Evolutionary conservation across 2,113 vertebrate species (phyloP).

Genomic region (Perca fluviatilis): DNA sequence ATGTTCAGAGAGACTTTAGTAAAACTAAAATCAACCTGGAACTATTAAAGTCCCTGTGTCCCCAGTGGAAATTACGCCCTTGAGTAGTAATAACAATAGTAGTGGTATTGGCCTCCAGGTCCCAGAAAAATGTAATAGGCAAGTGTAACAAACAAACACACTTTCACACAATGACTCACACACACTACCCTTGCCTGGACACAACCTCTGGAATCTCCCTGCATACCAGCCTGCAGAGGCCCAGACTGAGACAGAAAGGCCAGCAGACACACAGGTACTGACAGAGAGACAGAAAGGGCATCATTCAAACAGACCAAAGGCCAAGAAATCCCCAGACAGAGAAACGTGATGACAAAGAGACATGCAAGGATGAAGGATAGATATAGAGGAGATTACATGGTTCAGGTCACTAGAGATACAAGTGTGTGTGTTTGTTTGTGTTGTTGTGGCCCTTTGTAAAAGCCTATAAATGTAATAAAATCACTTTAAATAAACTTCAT

Average conservation of each 20-base stretch:
- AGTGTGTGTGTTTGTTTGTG: neutral
- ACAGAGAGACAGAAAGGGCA: conserved; percentile 2
- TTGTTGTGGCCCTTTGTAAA: neutral
- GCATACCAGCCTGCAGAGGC: conserved; percentile 26
- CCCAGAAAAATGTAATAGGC: conserved; percentile 21
- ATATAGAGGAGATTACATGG: neutral
- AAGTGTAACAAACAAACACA: conserved; percentile 7
- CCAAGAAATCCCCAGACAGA: conserved; percentile 14
- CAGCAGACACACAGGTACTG: conserved; percentile 12
- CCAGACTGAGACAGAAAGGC: conserved; percentile 18
- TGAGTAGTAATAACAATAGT: neutral
- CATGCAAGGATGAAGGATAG: neutral
- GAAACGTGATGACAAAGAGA: conserved; percentile 13
- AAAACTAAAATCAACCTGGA: no score
- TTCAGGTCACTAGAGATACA: neutral
- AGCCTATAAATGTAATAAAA: neutral
- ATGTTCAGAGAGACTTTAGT: neutral
- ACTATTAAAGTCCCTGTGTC: no score
- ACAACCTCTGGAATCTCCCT: conserved; percentile 24
- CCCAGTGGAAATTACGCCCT: neutral
- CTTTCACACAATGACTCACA: neutral
- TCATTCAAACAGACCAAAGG: conserved; percentile 4
- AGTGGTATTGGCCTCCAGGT: neutral
- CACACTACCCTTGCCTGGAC: neutral
- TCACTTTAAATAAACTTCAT: no score